phyloP scores from a whole-genome alignment of 2,113 vertebrate genomes.

The Oreocharis arfaki region DNA sequence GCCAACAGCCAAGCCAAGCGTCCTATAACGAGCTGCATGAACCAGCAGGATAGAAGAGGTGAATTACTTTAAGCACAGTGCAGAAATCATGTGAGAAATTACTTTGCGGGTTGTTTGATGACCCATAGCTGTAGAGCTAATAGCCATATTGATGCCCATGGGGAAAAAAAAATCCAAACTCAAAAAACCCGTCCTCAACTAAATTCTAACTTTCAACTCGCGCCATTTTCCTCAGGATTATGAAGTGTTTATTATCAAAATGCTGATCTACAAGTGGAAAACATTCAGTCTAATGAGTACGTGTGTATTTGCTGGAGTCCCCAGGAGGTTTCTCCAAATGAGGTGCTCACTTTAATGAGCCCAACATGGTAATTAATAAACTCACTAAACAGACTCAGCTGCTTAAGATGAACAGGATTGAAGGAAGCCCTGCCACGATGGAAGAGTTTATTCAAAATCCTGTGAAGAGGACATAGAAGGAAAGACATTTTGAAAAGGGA shows the following conservation, averaged over 20 bases:
- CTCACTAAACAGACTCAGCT: slow-evolving; percentile 24
- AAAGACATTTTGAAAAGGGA: neutral
- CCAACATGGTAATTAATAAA: slow-evolving; percentile 59
- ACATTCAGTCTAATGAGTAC: slow-evolving; percentile 47
- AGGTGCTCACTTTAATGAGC: slow-evolving; percentile 57
- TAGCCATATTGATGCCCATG: neutral
- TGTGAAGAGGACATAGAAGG: neutral
- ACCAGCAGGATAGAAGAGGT: neutral
- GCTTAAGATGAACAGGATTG: neutral
- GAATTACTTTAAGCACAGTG: neutral
- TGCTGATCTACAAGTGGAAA: slow-evolving; percentile 35
- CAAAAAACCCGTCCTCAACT: neutral
- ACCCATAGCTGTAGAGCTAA: neutral
- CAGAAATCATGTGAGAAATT: neutral
- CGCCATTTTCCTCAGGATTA: neutral
- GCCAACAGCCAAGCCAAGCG: neutral
- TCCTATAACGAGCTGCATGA: neutral
- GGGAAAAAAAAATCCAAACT: neutral
- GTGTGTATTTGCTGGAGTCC: slow-evolving; percentile 4
- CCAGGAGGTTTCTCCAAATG: slow-evolving; percentile 47
- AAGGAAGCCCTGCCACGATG: neutral
- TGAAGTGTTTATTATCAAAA: slow-evolving; percentile 45
- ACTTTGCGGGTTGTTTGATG: neutral
- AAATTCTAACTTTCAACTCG: neutral
- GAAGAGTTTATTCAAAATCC: neutral